Percentiles rank a stretch among this genome's conserved stretches.
Evolutionary conservation across 2,888 invertebrate species (phyloP).

Genomic region (Xylota segnis): DNA sequence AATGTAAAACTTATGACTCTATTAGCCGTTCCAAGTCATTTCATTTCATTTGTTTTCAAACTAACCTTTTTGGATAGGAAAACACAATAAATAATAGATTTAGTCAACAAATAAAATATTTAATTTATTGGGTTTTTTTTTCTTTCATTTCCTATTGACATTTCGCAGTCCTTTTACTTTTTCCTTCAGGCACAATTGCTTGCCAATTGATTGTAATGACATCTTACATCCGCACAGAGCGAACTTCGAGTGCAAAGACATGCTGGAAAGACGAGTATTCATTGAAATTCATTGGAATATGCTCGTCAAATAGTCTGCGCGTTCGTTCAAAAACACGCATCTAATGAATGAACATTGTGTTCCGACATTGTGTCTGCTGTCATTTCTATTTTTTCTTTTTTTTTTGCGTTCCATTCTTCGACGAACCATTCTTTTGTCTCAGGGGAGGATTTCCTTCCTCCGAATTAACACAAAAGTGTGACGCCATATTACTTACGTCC

Average conservation of each 20-base stretch:
- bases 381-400: slow-evolving; percentile 4
- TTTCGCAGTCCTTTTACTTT: neutral
- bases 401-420: neutral
- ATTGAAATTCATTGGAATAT: slow-evolving; percentile 35
- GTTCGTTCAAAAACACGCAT: slow-evolving; percentile 16
- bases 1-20: neutral
- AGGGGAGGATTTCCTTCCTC: neutral
- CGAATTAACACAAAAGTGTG: slow-evolving; percentile 5
- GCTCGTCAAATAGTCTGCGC: slow-evolving; percentile 6
- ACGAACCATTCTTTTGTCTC: slow-evolving; percentile 15
- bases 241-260: slow-evolving; percentile 27
- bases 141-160: neutral
- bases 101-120: neutral
- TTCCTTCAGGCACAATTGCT: slow-evolving; percentile 12
- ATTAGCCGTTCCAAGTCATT: slow-evolving; percentile 17
- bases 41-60: slow-evolving; percentile 1
- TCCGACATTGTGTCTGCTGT: slow-evolving; percentile 45
- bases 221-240: slow-evolving; percentile 25
- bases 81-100: neutral
- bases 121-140: neutral
- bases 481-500: slow-evolving; percentile 36
- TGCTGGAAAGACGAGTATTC: slow-evolving; percentile 1
- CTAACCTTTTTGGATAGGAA: too few relatives aligned
- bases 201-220: slow-evolving; percentile 35
- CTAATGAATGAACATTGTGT: slow-evolving; percentile 11